Conservation (phyloP, 2,888 invertebrate genomes). For the Trichogramma evanescens region DNA sequence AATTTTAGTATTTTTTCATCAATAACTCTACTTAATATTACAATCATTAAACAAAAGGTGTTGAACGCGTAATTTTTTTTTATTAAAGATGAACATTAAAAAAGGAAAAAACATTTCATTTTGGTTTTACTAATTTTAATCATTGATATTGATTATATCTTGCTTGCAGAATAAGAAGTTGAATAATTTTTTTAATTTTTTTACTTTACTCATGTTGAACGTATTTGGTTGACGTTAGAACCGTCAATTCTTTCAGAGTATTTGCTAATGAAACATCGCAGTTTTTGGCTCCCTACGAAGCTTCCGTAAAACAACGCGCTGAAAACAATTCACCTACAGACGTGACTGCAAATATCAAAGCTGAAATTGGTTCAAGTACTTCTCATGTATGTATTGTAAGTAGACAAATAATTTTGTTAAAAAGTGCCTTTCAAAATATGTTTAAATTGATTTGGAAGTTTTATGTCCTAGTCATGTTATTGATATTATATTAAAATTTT, state of each 20-base stretch:
- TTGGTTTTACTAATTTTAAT: not conserved
- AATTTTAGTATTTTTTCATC: not conserved
- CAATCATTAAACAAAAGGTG: too few relatives aligned
- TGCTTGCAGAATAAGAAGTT: not conserved
- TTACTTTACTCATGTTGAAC: constrained; percentile 8
- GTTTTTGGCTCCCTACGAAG: constrained; percentile 67
- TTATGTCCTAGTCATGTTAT: not conserved
- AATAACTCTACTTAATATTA: too few relatives aligned
- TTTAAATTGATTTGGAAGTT: too few relatives aligned
- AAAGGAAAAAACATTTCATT: not conserved
- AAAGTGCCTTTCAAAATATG: too few relatives aligned
- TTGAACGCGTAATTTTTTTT: too few relatives aligned
- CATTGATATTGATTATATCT: not conserved
- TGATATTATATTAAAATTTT: not conserved
- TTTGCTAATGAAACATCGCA: constrained; percentile 69
- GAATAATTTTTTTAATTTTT: constrained; percentile 11
- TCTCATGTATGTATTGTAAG: constrained; percentile 49
- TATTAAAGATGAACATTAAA: too few relatives aligned
- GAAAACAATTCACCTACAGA: constrained; percentile 47
- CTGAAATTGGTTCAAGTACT: constrained; percentile 43
- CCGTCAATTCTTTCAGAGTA: constrained; percentile 50
- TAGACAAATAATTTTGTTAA: constrained; percentile 24
- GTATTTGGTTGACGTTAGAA: constrained; percentile 20
- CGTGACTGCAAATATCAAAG: constrained; percentile 35
- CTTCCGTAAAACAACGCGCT: constrained; percentile 55